Evolutionary conservation across 2,888 invertebrate species (phyloP).

Genomic region (Malachius bipustulatus): DNA sequence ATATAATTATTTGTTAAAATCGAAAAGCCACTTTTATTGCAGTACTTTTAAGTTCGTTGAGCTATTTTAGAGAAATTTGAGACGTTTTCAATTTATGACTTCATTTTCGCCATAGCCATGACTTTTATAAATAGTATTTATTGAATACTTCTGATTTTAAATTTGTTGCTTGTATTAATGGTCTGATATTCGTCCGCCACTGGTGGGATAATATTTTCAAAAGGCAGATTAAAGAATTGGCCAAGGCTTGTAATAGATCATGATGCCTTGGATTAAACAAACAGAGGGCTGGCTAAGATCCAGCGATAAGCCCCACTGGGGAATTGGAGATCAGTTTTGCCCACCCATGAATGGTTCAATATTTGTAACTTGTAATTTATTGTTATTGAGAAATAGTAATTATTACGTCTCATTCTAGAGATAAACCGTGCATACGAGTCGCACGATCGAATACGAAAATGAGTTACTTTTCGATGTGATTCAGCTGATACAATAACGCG

Average conservation of each 20-base stretch:
- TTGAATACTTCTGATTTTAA: too few species aligned
- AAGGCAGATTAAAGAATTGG: slow-evolving; percentile 19
- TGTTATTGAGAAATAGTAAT: slow-evolving; percentile 33
- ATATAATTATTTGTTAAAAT: too few species aligned
- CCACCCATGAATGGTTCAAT: slow-evolving; percentile 33
- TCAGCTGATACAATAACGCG: not conserved
- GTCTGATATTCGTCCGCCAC: too few species aligned
- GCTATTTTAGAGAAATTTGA: too few species aligned
- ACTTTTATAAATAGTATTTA: too few species aligned
- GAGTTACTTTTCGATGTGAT: slow-evolving; percentile 1
- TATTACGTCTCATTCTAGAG: slow-evolving; percentile 29
- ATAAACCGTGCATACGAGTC: too few species aligned
- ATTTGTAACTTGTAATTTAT: slow-evolving; percentile 31
- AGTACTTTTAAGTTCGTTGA: too few species aligned
- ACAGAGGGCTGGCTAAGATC: slow-evolving; percentile 31
- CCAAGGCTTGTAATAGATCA: slow-evolving; percentile 26
- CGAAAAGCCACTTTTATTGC: too few species aligned
- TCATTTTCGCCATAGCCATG: too few species aligned
- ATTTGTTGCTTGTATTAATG: too few species aligned
- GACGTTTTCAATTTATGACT: too few species aligned
- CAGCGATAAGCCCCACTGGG: slow-evolving; percentile 27
- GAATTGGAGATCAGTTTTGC: slow-evolving; percentile 33
- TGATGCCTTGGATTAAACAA: slow-evolving; percentile 29
- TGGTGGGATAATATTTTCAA: too few species aligned
- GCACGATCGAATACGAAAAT: not conserved